Base-by-base conservation (phyloP, 2,797 vertebrate species). In the Gouania willdenowi region DNA sequence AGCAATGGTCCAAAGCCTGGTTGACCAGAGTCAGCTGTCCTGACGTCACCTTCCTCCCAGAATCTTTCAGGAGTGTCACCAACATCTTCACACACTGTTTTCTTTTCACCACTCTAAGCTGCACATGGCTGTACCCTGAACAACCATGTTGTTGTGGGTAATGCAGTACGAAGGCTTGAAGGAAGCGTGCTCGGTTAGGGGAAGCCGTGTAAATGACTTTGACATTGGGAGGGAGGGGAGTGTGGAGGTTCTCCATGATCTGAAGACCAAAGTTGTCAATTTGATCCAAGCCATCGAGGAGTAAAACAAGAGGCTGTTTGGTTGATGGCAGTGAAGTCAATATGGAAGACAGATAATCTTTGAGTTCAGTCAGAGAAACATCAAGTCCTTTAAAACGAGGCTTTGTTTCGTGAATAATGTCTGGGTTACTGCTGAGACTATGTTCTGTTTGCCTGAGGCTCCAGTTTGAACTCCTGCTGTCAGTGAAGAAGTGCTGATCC, bases 21-120 rank as follows among this genome's bases (percentile, higher is more conserved):
- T 90, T 91, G 20, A 90, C 78, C 59, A 88, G 74, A 13, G 66
- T 56, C 62, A 91, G 90, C 43, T 92, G 91, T 25, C 91, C 91
- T 1, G 90, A 91, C 0, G 90, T 92, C 29, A 92, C 85, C 43
- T 50, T 88, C 64, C 88, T 83, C 22, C 84, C 73, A 10, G 71
- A 76, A 6, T 36, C 9, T 11, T 31, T 56, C 24, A 92, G 82
- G 22, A 79, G 76, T 0, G 59, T 52, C 1, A 63, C 66, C 39
- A 91, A 34, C 74, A 89, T 75, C 54, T 60, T 74, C 27, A 46
- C 66, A 32, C 84, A 70, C 33, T 60, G 71, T 30, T 78, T 90
- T 49, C 79, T 86, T 26, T 84, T 56, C 5, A 51, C 69, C 7
- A 21, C 21, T 5, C 57, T 57, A 36, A 92, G 18, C 24, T 66